Evolutionary conservation across 2,888 invertebrate genomes (phyloP).

Genomic region (Ennomos erosarius): DNA sequence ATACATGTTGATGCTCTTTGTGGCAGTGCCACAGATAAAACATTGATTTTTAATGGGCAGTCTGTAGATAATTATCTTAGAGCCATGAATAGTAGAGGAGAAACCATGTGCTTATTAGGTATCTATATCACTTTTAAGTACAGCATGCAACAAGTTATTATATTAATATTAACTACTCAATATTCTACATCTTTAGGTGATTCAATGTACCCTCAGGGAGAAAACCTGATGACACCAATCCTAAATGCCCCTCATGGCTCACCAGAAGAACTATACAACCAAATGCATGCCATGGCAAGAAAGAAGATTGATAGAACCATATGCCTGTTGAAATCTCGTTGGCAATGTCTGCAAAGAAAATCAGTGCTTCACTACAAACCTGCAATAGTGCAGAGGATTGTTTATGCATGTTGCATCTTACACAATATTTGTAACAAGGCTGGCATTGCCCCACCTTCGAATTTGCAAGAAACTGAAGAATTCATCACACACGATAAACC

Average conservation of each 20-base stretch:
- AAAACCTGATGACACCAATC: slow-evolving; percentile 19
- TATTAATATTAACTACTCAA: no score
- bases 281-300: slow-evolving; percentile 12
- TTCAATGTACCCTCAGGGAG: slow-evolving; percentile 11
- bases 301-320: slow-evolving; percentile 13
- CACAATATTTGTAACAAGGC: slow-evolving; percentile 19
- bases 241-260: slow-evolving; percentile 6
- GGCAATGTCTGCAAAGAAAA: slow-evolving; percentile 13
- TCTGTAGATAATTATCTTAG: not conserved
- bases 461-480: not conserved
- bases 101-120: slow-evolving; percentile 3
- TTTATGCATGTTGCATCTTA: slow-evolving; percentile 12
- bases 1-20: not conserved
- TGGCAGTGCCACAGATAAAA: slow-evolving; percentile 1
- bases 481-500: no score
- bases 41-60: not conserved
- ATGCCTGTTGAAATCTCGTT: slow-evolving; percentile 15
- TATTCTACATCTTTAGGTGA: slow-evolving; percentile 1
- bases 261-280: slow-evolving; percentile 15
- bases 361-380: slow-evolving; percentile 17
- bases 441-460: not conserved
- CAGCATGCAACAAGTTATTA: no score
- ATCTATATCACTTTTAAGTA: not conserved
- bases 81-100: not conserved
- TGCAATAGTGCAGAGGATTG: slow-evolving; percentile 7